Evolutionary conservation across 2,797 vertebrate genomes (phyloP), one percentile per base, ranked within the genome.

Genomic region (Psittacula derbiana): DNA sequence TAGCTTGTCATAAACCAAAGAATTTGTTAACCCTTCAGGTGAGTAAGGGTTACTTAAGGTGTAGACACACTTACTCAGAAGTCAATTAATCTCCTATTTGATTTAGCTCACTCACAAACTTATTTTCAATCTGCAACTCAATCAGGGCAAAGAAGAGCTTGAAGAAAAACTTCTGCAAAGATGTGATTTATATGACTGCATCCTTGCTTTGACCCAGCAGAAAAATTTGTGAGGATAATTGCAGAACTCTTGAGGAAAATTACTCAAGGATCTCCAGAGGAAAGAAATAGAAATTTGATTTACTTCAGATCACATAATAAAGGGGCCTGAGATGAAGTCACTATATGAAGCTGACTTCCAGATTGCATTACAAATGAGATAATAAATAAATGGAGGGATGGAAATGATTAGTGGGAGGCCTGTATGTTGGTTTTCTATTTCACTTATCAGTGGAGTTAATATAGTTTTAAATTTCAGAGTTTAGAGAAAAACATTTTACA

Each of bases 241-340:
- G 50, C 57, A 73, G 80, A 82, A 81, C 55, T 90, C 91, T 41
- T 78, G 76, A 71, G 87, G 72, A 93, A 94, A 82, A 81, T 76
- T 91, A 52, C 73, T 92, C 80, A 47, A 88, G n/a, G 44, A 70
- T 92, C 92, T 93, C 91, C 3, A 10, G 95, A 94, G 94, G 66
- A 95, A 93, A 81, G 60, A 86, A 93, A 88, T 72, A 88, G 31
- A 67, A 96, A 88, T 76, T 58, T 94, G 79, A 78, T 95, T 95
- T 90, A 81, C 62, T 95, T 94, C 66, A 81, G 71, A 79, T 91
- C 21, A 3, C 55, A 88, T 57, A 93, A 72, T 81, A 73, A 88
- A 38, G 58, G 28, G 82, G 28, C 70, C 75, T 67, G 66, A 91
- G 80, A 91, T 96, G 92, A 96, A 95, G 80, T 95, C 92, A 96